These are phyloP conservation scores for Panulirus ornatus DNA, from an alignment of 1,140 invertebrate species.

Conservation along the genomic window DNA sequence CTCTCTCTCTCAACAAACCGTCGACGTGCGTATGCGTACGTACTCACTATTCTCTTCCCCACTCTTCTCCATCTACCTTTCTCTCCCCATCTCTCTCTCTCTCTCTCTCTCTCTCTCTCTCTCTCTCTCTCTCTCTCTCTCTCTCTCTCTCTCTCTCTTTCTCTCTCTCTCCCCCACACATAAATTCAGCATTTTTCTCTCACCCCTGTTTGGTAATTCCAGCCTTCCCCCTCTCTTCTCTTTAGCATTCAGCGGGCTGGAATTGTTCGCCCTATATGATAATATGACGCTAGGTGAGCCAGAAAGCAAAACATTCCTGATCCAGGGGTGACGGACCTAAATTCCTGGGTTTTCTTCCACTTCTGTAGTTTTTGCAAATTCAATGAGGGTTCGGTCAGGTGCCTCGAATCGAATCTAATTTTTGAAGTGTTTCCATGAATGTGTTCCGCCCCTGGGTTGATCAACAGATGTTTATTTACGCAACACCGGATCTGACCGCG, in stretches of 20 bases:
- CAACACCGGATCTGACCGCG: not conserved
- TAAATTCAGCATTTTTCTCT: slow-evolving; percentile 47
- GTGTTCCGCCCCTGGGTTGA: slow-evolving; percentile 12
- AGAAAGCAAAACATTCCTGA: slow-evolving; percentile 53
- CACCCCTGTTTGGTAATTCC: slow-evolving; percentile 51
- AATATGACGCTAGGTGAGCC: slow-evolving; percentile 41
- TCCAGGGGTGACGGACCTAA: slow-evolving; percentile 37
- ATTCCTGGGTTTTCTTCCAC: slow-evolving; percentile 53
- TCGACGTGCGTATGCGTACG: no score
- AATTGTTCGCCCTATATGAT: slow-evolving; percentile 62
- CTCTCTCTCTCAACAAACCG: not conserved
- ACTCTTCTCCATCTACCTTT: not conserved
- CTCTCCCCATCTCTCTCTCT: slow-evolving; percentile 36
- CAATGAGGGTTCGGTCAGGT: slow-evolving; percentile 55
- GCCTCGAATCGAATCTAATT: slow-evolving; percentile 24
- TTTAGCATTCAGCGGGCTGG: slow-evolving; percentile 62
- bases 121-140: slow-evolving; percentile 43
- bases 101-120: slow-evolving; percentile 21
- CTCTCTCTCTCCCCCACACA: slow-evolving; percentile 29
- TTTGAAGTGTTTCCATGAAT: slow-evolving; percentile 56
- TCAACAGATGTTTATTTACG: slow-evolving; percentile 41
- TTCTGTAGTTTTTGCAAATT: slow-evolving; percentile 49
- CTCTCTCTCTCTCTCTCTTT: slow-evolving; percentile 35
- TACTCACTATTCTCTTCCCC: not conserved
- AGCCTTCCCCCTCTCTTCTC: slow-evolving; percentile 46